These are phyloP conservation scores for Microdon myrmicae DNA, from an alignment of 2,888 invertebrate genomes.

Conservation along the genomic window DNA sequence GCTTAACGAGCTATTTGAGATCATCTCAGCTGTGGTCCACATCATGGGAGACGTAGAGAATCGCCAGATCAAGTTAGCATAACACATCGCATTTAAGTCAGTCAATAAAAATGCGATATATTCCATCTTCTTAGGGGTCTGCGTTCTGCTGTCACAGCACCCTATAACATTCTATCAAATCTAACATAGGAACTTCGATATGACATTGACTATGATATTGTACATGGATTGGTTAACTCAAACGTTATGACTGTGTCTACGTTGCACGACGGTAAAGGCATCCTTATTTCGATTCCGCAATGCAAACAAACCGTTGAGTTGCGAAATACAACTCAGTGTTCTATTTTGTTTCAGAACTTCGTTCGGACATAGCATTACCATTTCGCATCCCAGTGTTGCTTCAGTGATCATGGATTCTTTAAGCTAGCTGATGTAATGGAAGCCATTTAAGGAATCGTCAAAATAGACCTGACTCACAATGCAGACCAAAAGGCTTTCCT, in stretches of 20 bases:
- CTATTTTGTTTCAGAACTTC: slow-evolving; percentile 91
- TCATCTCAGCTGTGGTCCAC: slow-evolving; percentile 88
- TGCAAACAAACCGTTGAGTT: slow-evolving; percentile 87
- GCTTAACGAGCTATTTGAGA: slow-evolving; percentile 88
- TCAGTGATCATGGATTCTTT: slow-evolving; percentile 92
- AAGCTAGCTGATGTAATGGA: slow-evolving; percentile 94
- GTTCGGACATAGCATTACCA: slow-evolving; percentile 96
- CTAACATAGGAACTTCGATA: slow-evolving; percentile 69
- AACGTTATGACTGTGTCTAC: slow-evolving; percentile 74
- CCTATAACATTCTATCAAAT: slow-evolving; percentile 74
- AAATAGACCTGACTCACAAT: slow-evolving; percentile 63
- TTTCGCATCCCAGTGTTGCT: slow-evolving; percentile 90
- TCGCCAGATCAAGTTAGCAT: slow-evolving; percentile 88
- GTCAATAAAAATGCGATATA: slow-evolving; percentile 92
- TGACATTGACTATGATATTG: slow-evolving; percentile 85
- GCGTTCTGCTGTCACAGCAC: slow-evolving; percentile 75
- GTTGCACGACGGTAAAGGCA: slow-evolving; percentile 68
- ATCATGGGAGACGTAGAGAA: slow-evolving; percentile 91
- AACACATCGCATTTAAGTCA: slow-evolving; percentile 86
- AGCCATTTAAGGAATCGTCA: slow-evolving; percentile 83
- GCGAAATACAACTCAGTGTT: slow-evolving; percentile 85
- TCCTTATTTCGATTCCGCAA: slow-evolving; percentile 81
- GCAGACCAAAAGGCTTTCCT: slow-evolving; percentile 65
- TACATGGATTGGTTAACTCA: slow-evolving; percentile 79
- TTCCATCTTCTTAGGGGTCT: slow-evolving; percentile 84